Conservation (phyloP, 2,888 invertebrate genomes). For the Oasisia sp. region DNA sequence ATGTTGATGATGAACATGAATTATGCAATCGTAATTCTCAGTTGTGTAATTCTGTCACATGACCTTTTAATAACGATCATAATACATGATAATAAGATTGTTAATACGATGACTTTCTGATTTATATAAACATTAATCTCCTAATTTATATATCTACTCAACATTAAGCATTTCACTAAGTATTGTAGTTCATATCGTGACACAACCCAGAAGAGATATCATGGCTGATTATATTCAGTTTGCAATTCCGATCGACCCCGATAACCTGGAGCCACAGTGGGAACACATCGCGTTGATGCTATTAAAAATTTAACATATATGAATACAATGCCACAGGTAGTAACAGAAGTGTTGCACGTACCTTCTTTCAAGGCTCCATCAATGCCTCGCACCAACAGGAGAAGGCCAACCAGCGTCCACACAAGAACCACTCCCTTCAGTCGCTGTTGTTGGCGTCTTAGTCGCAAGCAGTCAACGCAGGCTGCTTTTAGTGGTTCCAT, state of each 20-base stretch:
- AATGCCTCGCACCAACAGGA: neutral
- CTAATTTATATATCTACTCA: neutral
- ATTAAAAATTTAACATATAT: neutral
- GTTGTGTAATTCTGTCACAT: too few relatives aligned
- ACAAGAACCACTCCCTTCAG: neutral
- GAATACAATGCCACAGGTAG: too few relatives aligned
- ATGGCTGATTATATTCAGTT: neutral
- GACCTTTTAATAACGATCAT: too few relatives aligned
- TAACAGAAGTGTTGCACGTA: neutral
- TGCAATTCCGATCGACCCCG: neutral
- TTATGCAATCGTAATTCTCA: neutral
- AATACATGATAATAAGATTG: too few relatives aligned
- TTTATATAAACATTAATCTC: neutral
- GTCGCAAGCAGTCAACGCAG: neutral
- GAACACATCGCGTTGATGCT: neutral
- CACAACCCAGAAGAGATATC: neutral
- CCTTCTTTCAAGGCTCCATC: neutral
- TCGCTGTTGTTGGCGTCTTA: neutral
- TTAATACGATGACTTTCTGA: neutral
- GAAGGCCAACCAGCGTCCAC: neutral
- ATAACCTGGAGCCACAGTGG: neutral
- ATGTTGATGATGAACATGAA: neutral
- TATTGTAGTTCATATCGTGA: neutral
- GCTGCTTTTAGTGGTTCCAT: neutral
- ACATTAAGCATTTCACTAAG: neutral